Evolutionary conservation across 1,140 invertebrate genomes (phyloP), one percentile per base, ranked within the genome.

Genomic region (Bombus pyrosoma): DNA sequence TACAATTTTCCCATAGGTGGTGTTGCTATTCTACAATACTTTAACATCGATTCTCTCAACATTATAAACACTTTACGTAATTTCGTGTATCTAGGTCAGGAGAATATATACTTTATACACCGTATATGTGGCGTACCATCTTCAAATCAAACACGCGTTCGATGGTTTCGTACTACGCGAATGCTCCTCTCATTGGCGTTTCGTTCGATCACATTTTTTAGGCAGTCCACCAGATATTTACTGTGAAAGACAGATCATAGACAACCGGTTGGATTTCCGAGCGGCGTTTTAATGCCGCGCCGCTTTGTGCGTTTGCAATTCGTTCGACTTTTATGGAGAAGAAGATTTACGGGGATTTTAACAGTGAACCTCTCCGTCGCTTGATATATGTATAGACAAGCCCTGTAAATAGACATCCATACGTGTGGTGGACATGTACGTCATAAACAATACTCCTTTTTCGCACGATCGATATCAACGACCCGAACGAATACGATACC

Each of bases 271-370:
- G 83, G 86, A 91, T 91, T 89, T 89, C 80, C 74, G 34, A 86
- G 86, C 68, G 53, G 80, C 84, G 84, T 90, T 92, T 92, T 91
- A 91, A 91, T 87, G 74, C 62, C 53, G 39, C 28, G 64, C 15
- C 74, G 77, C 80, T 85, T 77, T 83, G 85, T 77, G 43, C 69
- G 74, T 82, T 80, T 80, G 82, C 89, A 87, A 91, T 91, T 91
- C 90, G 79, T 86, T 85, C 83, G 89, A 92, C 91, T 92, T 92
- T 92, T 91, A 92, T 92, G 87, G 90, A 89, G 91, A 90, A 79
- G 71, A 87, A 92, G 84, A 92, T 92, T 92, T 92, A 92, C 86
- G 90, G 64, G 76, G 83, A 88, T 92, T 92, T 91, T 88, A 92
- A 88, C 91, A 85, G 85, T 81, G 83, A 74, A 86, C 86, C 79